phyloP scores from a whole-genome alignment of 2,113 vertebrate genomes.

The Myrmecophaga tridactyla region DNA sequence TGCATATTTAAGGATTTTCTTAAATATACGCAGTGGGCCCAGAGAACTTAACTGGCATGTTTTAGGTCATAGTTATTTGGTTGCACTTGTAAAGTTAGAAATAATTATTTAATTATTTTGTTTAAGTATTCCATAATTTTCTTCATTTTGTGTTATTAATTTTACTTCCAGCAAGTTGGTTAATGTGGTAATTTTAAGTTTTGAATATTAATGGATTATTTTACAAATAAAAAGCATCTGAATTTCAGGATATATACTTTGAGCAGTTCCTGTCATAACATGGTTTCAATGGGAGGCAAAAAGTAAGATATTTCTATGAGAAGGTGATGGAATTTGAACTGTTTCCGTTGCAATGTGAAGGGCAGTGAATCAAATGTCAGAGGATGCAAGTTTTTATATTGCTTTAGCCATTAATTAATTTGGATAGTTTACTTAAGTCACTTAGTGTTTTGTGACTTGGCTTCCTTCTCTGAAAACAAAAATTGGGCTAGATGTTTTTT shows the following conservation, averaged over 20 bases:
- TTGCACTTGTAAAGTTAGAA: neutral
- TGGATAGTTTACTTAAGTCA: neutral
- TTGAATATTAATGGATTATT: conserved; percentile 3
- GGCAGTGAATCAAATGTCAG: neutral
- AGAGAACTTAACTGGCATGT: neutral
- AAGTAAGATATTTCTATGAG: conserved; percentile 7
- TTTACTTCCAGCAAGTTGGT: conserved; percentile 29
- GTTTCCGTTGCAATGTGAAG: neutral
- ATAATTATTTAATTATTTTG: conserved; percentile 43
- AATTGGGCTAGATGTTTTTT: neutral
- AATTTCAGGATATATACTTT: conserved; percentile 21
- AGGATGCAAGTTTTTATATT: neutral
- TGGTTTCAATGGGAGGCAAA: neutral
- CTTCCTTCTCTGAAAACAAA: neutral
- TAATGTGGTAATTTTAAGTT: conserved; percentile 8
- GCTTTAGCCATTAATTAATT: neutral
- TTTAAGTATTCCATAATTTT: neutral
- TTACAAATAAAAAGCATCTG: conserved; percentile 3
- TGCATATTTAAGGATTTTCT: conserved; percentile 39
- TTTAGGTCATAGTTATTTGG: conserved; percentile 14
- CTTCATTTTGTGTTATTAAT: neutral
- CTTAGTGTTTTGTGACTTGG: conserved; percentile 1
- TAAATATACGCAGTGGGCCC: neutral
- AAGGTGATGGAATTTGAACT: neutral
- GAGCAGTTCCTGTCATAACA: neutral